These are phyloP conservation scores for Chloropsis hardwickii DNA, from an alignment of 2,113 vertebrate species.

Conservation along the genomic window DNA sequence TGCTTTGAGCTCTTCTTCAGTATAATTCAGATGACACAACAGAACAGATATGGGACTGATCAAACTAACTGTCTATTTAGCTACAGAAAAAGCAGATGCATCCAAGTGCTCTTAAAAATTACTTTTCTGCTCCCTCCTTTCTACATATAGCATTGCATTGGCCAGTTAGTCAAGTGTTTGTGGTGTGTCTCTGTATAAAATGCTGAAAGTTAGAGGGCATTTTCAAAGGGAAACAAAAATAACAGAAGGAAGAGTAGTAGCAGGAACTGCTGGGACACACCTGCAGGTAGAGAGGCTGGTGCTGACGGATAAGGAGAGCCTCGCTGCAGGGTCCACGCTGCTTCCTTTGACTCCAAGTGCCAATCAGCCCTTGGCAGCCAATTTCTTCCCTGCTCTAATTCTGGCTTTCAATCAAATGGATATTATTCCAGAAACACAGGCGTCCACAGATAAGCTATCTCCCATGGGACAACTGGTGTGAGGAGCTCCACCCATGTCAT, in stretches of 20 bases:
- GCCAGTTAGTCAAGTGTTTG: neutral
- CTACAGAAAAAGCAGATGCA: neutral
- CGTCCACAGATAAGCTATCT: constrained; percentile 75
- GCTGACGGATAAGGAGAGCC: neutral
- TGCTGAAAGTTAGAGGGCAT: neutral
- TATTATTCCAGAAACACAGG: constrained; percentile 67
- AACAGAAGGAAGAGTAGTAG: neutral
- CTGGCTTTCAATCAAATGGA: constrained; percentile 57
- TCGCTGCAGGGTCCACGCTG: neutral
- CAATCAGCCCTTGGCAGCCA: constrained; percentile 24
- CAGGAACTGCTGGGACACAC: neutral
- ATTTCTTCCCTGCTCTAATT: constrained; percentile 1
- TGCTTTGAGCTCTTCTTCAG: neutral
- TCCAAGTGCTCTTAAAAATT: neutral
- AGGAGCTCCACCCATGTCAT: constrained; percentile 18
- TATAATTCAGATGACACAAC: neutral
- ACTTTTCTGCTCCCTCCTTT: neutral
- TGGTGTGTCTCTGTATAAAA: neutral
- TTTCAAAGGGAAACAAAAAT: constrained; percentile 5
- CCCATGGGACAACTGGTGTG: constrained; percentile 57
- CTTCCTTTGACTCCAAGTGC: neutral
- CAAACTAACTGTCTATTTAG: neutral
- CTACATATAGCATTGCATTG: neutral
- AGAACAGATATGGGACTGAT: neutral
- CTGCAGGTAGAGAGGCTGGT: constrained; percentile 3